Evolutionary conservation across 1,140 invertebrate species (phyloP).

Genomic region (Elymnias hypermnestra): DNA sequence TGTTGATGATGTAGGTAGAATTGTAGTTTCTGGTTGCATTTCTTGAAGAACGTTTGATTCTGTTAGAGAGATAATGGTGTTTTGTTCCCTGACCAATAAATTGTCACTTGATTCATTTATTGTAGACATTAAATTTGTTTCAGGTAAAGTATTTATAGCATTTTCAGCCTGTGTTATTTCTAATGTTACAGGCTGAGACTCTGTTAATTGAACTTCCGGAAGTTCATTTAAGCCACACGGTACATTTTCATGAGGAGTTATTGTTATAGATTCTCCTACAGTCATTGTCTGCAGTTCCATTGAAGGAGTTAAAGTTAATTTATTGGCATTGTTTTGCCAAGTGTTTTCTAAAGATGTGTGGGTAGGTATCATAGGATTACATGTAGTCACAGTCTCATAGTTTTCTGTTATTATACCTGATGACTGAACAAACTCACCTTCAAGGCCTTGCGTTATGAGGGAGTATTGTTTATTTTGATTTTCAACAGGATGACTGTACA

Average conservation of each 20-base stretch:
- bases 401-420: conserved; percentile 74
- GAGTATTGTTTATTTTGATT: conserved; percentile 74
- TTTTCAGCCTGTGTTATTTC: conserved; percentile 9
- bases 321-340: conserved; percentile 42
- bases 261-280: conserved; percentile 17
- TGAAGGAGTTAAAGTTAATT: conserved; percentile 26
- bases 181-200: conserved; percentile 6
- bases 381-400: conserved; percentile 72
- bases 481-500: conserved; percentile 78
- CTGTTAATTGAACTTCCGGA: conserved; percentile 17
- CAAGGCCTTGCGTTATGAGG: conserved; percentile 51
- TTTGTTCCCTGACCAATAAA: conserved; percentile 2
- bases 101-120: not conserved
- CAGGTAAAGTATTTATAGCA: not conserved
- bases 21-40: conserved; percentile 9
- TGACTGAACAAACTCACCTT: conserved; percentile 52
- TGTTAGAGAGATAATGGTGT: conserved; percentile 5
- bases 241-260: conserved; percentile 15
- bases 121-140: conserved; percentile 8
- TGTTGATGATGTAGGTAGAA: conserved; percentile 3
- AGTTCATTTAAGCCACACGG: conserved; percentile 18
- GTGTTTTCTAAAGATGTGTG: conserved; percentile 32
- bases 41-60: conserved; percentile 5
- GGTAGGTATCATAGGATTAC: conserved; percentile 46
- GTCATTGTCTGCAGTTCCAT: conserved; percentile 29